phyloP scores from a whole-genome alignment of 2,113 vertebrate species.

The Aplodontia rufa region DNA sequence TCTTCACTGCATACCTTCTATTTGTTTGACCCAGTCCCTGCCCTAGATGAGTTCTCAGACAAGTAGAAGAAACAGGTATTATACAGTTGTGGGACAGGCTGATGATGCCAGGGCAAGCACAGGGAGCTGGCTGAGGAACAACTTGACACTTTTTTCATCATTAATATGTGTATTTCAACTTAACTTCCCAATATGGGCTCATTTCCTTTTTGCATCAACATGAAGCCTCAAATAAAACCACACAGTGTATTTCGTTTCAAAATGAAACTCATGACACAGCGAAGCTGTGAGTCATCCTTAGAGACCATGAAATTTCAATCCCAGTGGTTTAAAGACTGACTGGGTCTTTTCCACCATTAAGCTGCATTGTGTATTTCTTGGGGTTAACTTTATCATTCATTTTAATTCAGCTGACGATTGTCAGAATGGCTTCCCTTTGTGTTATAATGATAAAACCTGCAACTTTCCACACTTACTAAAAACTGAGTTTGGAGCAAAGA shows the following conservation, averaged over 20 bases:
- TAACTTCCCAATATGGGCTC: slow-evolving; percentile 58
- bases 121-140: neutral
- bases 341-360: slow-evolving; percentile 49
- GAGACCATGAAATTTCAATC: slow-evolving; percentile 68
- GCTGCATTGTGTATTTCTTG: neutral
- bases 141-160: slow-evolving; percentile 29
- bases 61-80: neutral
- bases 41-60: neutral
- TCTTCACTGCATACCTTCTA: neutral
- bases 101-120: neutral
- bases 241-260: slow-evolving; percentile 51
- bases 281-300: slow-evolving; percentile 43
- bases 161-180: slow-evolving; percentile 62
- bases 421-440: neutral
- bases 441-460: slow-evolving; percentile 9
- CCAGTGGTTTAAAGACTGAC: slow-evolving; percentile 39
- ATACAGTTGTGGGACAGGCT: neutral
- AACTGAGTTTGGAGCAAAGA: slow-evolving; percentile 14
- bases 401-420: neutral
- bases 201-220: slow-evolving; percentile 70
- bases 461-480: slow-evolving; percentile 28
- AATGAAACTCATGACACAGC: slow-evolving; percentile 51
- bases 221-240: slow-evolving; percentile 49
- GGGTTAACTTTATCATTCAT: neutral
- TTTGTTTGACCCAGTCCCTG: neutral